Conservation (phyloP, 1,140 invertebrate genomes). For the Chrysoperla carnea region DNA sequence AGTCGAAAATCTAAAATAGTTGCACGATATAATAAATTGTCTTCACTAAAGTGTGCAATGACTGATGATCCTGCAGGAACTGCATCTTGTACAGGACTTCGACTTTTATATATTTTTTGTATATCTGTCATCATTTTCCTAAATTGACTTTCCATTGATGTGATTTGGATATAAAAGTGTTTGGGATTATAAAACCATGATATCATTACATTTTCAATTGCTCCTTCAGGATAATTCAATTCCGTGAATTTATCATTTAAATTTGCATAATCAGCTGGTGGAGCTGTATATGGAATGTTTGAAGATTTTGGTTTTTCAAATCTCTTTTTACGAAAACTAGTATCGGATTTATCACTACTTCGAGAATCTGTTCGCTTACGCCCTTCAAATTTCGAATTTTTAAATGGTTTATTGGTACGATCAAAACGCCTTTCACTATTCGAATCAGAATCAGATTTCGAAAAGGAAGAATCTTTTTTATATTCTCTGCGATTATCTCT, state of each 20-base stretch:
- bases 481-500: too few relatives aligned
- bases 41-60: constrained; percentile 46
- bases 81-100: constrained; percentile 24
- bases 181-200: constrained; percentile 46
- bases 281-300: constrained; percentile 3
- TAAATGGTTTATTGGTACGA: too few relatives aligned
- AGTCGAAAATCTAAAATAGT: constrained; percentile 32
- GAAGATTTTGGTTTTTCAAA: background rate
- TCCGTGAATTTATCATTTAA: constrained; percentile 20
- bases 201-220: constrained; percentile 25
- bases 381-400: too few relatives aligned
- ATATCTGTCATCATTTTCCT: constrained; percentile 47
- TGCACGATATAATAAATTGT: constrained; percentile 47
- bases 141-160: constrained; percentile 32
- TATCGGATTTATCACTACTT: background rate
- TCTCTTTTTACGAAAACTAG: background rate
- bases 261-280: constrained; percentile 19
- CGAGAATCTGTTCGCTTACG: too few relatives aligned
- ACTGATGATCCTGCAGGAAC: constrained; percentile 35
- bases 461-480: too few relatives aligned
- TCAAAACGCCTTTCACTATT: too few relatives aligned
- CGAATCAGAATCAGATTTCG: too few relatives aligned
- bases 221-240: constrained; percentile 14
- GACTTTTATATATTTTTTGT: constrained; percentile 37
- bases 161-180: constrained; percentile 47